Percentiles rank a stretch among this genome's conserved stretches.
These are phyloP conservation scores for Spinus pinus DNA, from an alignment of 2,797 vertebrate species.

Conservation along the genomic window DNA sequence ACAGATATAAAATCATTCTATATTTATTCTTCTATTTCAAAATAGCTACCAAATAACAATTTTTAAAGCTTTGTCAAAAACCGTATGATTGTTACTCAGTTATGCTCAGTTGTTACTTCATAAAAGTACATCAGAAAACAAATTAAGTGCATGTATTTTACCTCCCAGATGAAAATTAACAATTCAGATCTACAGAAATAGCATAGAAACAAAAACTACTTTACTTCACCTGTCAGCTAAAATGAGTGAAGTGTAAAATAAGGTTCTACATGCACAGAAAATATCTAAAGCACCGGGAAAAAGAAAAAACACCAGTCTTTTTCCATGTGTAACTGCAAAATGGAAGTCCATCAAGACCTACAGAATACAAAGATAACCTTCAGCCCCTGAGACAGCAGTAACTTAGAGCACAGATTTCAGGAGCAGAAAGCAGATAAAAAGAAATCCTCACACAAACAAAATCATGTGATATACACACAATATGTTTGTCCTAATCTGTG, in stretches of 20 bases:
- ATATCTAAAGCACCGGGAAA: not conserved
- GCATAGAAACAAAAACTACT: not conserved
- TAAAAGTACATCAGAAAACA: not conserved
- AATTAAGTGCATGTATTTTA: not conserved
- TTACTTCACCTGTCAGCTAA: not conserved
- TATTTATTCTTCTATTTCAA: not conserved
- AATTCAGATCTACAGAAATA: not conserved
- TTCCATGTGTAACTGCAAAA: not conserved
- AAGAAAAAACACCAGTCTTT: not conserved
- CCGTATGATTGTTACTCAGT: not conserved
- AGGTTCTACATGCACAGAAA: not conserved
- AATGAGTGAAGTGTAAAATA: conserved; percentile 23
- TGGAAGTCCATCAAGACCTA: not conserved
- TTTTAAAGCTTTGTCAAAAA: not conserved
- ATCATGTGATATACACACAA: not conserved
- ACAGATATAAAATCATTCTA: not conserved
- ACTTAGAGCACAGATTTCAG: not conserved
- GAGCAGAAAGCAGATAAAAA: not conserved
- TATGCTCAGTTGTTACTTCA: not conserved
- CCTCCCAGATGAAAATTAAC: not conserved
- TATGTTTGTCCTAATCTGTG: not conserved
- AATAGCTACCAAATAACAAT: not conserved
- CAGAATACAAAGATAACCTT: not conserved
- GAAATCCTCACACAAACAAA: not conserved
- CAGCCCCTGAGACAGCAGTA: not conserved